Conservation (phyloP, 2,113 vertebrate genomes). For the Paradoxurus hermaphroditus region DNA sequence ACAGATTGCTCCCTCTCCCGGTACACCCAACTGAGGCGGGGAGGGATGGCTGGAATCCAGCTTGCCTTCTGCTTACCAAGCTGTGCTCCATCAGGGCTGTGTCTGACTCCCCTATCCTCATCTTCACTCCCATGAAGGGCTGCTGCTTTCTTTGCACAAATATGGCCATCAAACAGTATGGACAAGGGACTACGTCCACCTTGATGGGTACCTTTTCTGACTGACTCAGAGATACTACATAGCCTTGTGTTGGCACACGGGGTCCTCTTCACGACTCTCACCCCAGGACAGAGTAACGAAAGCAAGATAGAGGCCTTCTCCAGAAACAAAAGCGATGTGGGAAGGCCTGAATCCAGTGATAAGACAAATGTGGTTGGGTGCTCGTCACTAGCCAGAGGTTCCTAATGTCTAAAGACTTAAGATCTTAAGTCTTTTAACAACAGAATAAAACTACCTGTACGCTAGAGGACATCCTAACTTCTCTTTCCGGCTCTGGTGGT, state of each 20-base stretch:
- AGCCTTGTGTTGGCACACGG: background rate
- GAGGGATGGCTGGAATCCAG: background rate
- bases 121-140: background rate
- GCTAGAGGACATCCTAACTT: background rate
- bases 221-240: background rate
- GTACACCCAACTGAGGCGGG: rapidly evolving
- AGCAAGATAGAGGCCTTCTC: conserved; percentile 37
- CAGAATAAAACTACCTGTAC: background rate
- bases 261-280: background rate
- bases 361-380: background rate
- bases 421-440: background rate
- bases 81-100: background rate
- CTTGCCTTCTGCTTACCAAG: background rate
- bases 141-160: background rate
- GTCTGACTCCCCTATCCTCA: background rate
- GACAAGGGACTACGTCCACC: background rate
- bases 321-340: conserved; percentile 41
- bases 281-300: background rate
- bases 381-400: background rate
- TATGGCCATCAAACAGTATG: background rate
- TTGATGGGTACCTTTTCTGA: background rate
- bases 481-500: background rate
- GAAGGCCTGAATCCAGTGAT: conserved; percentile 51
- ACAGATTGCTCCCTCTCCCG: rapidly evolving
- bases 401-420: background rate